phyloP scores from a whole-genome alignment of 2,797 vertebrate genomes.

The Gallinago nigripennis region DNA sequence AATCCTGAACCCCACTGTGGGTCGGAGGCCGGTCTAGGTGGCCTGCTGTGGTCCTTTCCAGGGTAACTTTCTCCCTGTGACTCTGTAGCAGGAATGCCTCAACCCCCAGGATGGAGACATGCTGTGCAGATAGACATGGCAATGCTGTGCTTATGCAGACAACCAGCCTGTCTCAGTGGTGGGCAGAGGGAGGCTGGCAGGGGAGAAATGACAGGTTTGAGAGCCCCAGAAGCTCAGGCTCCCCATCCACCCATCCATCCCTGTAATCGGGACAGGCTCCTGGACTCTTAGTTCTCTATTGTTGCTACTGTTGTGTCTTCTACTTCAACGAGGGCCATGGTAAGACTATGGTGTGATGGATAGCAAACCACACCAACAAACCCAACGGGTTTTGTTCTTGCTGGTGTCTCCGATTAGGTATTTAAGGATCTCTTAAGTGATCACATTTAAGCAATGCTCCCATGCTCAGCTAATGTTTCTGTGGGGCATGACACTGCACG shows the following conservation, averaged over 20 bases:
- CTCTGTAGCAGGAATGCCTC: not conserved
- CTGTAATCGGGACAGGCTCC: not conserved
- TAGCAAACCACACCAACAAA: not conserved
- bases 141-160: accelerated
- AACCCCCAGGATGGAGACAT: accelerated
- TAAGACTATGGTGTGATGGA: not conserved
- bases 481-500: not conserved
- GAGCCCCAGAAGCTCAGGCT: not conserved
- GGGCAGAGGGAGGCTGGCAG: not conserved
- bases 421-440: not conserved
- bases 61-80: not conserved
- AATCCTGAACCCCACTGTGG: not conserved
- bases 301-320: not conserved
- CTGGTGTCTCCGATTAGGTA: not conserved
- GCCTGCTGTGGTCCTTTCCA: not conserved
- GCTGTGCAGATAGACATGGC: not conserved
- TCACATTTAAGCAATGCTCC: not conserved
- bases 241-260: accelerated
- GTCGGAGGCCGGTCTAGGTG: not conserved
- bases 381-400: not conserved
- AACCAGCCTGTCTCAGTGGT: accelerated
- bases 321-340: not conserved
- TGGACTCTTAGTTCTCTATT: not conserved
- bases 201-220: not conserved
- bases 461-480: not conserved